These are phyloP conservation scores for Salminus brasiliensis DNA, from an alignment of 2,113 vertebrate species.

Conservation along the genomic window DNA sequence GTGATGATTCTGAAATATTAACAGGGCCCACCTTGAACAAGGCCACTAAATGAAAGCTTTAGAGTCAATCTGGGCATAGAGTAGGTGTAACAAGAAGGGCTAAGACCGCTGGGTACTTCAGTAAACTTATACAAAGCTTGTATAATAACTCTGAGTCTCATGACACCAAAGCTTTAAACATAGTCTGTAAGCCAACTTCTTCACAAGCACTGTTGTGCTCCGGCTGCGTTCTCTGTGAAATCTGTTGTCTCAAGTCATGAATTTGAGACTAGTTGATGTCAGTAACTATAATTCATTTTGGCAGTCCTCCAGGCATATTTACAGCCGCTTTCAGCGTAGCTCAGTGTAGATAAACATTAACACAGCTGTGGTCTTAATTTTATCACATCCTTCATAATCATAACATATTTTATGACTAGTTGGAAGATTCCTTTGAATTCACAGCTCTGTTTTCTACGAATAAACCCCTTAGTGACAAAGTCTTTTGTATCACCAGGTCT, in stretches of 20 bases:
- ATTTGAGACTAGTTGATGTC: neutral
- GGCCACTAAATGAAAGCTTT: slow-evolving; percentile 58
- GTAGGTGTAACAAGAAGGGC: neutral
- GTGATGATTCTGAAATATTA: slow-evolving; percentile 65
- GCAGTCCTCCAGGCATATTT: slow-evolving; percentile 30
- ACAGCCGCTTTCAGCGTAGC: neutral
- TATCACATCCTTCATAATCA: slow-evolving; percentile 14
- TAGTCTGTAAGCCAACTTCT: neutral
- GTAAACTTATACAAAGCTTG: neutral
- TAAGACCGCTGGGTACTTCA: neutral
- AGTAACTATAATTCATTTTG: slow-evolving; percentile 20
- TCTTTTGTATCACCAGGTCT: neutral
- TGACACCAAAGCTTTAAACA: neutral
- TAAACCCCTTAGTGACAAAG: neutral
- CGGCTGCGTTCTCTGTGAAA: neutral
- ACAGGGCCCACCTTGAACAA: slow-evolving; percentile 59
- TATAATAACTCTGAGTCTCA: neutral
- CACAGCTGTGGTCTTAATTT: slow-evolving; percentile 16
- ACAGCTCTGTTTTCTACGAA: neutral
- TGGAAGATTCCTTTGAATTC: neutral
- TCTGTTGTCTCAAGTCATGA: neutral
- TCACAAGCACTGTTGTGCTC: too few relatives aligned
- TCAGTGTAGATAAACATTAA: slow-evolving; percentile 39
- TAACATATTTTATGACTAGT: neutral
- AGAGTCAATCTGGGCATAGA: neutral